Evolutionary conservation across 2,113 vertebrate species (phyloP), one percentile per base, ranked within the genome.

Genomic region (Thalassoma bifasciatum): DNA sequence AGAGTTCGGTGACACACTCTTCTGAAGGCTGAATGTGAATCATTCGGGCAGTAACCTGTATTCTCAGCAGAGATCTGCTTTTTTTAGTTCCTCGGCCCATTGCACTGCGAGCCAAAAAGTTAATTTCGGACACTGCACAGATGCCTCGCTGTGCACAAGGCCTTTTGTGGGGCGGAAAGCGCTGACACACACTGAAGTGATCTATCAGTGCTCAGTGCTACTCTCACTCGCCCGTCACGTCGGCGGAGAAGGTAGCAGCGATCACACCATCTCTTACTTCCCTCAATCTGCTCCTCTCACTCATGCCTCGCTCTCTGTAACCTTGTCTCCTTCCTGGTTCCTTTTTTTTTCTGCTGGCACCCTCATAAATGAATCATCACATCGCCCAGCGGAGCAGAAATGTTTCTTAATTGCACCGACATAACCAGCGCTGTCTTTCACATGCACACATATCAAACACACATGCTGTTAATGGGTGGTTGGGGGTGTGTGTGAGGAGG

Each of bases 351-450:
- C 50, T 68, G 64, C 84, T 70, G 81, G 76, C 74, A 71, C 83
- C 77, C 85, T 91, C 82, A 91, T 92, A 89, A 92, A 92, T 91
- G 84, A 93, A 87, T 90, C 89, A 91, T 91, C 80, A 73, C 84
- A 84, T 88, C 75, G 81, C 78, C 86, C 89, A 88, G 80, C 84
- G 77, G 87, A 90, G 92, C 89, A 89, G 90, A 92, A 88, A 91
- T 89, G 85, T 84, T 86, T 85, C 83, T 82, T 91, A 91, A 92
- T 92, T 91, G 86, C 84, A 53, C 75, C 67, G 70, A 87, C 88
- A 89, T 79, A 74, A 73, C 83, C 67, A 52, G 72, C 52, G 53
- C 63, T 82, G 82, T 83, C 88, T 79, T 73, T 80, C 80, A 66
- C 78, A 62, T 74, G 75, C 75, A 57, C 87, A 79, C 77, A 50